Evolutionary conservation across 2,797 vertebrate species (phyloP).

Genomic region (Passerculus sandwichensis): DNA sequence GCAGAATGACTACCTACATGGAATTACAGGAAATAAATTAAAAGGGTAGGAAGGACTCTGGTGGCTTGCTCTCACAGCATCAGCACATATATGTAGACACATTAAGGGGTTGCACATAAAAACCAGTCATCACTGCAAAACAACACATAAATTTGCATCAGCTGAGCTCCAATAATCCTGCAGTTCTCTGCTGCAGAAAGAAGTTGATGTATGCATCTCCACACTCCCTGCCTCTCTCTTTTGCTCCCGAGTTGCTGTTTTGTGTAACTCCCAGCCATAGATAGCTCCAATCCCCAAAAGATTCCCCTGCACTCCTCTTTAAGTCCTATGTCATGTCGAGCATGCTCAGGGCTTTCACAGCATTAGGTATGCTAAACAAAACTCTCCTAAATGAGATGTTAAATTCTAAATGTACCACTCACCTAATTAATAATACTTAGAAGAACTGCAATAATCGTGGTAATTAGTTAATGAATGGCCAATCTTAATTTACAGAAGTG

Average conservation of each 20-base stretch:
- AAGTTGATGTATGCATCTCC: neutral
- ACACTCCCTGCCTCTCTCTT: neutral
- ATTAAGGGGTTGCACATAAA: neutral
- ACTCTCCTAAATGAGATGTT: neutral
- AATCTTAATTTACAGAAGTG: neutral
- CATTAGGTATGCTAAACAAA: neutral
- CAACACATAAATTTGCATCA: neutral
- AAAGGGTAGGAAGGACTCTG: neutral
- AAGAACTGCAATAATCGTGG: neutral
- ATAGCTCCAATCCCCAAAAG: neutral
- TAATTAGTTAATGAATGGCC: slow-evolving; percentile 7
- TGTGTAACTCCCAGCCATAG: neutral
- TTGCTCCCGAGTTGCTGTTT: neutral
- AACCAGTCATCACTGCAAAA: neutral
- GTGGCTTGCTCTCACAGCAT: neutral
- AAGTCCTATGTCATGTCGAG: neutral
- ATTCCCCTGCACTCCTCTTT: neutral
- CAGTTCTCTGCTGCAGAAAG: neutral
- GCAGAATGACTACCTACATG: neutral
- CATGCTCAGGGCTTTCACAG: neutral
- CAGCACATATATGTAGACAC: neutral
- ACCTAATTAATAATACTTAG: neutral
- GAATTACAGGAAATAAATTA: neutral
- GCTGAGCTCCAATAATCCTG: neutral
- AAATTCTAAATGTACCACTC: neutral